phyloP scores from a whole-genome alignment of 1,140 invertebrate genomes.

The Pseudoatta argentina region DNA sequence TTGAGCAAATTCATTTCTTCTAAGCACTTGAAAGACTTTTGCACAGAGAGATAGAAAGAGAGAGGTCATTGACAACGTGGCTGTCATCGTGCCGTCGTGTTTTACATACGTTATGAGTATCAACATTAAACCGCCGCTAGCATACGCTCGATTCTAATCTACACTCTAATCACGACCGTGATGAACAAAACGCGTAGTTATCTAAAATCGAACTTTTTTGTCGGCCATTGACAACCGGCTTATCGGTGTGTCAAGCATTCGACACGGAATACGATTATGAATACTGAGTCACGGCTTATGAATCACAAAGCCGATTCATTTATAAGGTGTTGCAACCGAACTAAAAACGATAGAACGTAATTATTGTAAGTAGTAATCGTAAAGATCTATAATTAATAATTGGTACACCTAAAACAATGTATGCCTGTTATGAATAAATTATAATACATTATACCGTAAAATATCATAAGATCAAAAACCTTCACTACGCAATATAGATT shows the following conservation, averaged over 20 bases:
- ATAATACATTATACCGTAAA: slow-evolving; percentile 31
- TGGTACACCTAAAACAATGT: background rate
- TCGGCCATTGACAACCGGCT: slow-evolving; percentile 57
- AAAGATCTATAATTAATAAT: slow-evolving; percentile 35
- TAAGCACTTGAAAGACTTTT: slow-evolving; percentile 34
- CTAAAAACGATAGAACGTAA: slow-evolving; percentile 37
- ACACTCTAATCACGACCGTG: slow-evolving; percentile 57
- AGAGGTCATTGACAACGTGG: slow-evolving; percentile 50
- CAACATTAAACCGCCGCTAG: slow-evolving; percentile 32
- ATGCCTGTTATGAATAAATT: slow-evolving; percentile 47
- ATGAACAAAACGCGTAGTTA: slow-evolving; percentile 61
- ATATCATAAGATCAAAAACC: slow-evolving; percentile 16
- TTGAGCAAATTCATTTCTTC: background rate
- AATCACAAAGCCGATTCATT: slow-evolving; percentile 52
- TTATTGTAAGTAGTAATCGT: slow-evolving; percentile 28
- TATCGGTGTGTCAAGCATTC: slow-evolving; percentile 56
- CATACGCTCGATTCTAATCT: slow-evolving; percentile 48
- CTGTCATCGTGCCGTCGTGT: slow-evolving; percentile 57
- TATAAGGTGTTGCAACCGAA: slow-evolving; percentile 24
- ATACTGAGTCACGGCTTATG: slow-evolving; percentile 55
- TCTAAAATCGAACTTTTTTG: slow-evolving; percentile 63
- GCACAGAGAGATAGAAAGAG: background rate
- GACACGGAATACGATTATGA: slow-evolving; percentile 56
- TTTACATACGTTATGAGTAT: slow-evolving; percentile 60
- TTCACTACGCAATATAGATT: background rate